phyloP scores from a whole-genome alignment of 2,113 vertebrate species.

The Rhea americana region DNA sequence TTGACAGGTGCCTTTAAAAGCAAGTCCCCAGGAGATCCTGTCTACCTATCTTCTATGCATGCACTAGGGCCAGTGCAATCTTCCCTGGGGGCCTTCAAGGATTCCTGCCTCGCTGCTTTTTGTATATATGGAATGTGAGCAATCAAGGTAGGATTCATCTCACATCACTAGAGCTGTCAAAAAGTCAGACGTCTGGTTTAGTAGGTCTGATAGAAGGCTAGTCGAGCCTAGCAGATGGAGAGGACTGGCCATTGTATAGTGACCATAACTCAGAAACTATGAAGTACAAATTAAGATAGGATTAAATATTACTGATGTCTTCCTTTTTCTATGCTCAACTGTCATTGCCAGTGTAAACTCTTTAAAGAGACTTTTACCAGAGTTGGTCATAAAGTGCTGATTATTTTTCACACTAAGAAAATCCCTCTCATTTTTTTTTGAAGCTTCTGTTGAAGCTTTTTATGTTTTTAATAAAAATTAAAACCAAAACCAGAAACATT shows the following conservation, averaged over 20 bases:
- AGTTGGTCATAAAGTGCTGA: background rate
- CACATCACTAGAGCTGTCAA: background rate
- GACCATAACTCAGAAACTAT: background rate
- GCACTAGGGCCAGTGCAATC: background rate
- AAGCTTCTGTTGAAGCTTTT: background rate
- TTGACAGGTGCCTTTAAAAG: slow-evolving; percentile 5
- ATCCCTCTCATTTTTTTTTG: background rate
- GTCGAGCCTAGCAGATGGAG: background rate
- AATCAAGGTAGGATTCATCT: background rate
- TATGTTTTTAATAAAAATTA: background rate
- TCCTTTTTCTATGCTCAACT: background rate
- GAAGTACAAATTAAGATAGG: background rate
- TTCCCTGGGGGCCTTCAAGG: background rate
- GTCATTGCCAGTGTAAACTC: background rate
- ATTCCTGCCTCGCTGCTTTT: slow-evolving; percentile 1
- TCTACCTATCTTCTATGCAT: background rate
- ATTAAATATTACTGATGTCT: background rate
- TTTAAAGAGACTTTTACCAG: background rate
- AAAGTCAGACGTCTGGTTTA: background rate
- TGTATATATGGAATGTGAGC: background rate
- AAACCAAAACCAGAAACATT: background rate
- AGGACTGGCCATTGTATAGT: background rate
- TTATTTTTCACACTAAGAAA: background rate
- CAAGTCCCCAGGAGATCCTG: background rate
- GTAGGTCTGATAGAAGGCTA: background rate